Base-by-base conservation (phyloP, 2,888 invertebrate species). In the Platerodrilus igneus region DNA sequence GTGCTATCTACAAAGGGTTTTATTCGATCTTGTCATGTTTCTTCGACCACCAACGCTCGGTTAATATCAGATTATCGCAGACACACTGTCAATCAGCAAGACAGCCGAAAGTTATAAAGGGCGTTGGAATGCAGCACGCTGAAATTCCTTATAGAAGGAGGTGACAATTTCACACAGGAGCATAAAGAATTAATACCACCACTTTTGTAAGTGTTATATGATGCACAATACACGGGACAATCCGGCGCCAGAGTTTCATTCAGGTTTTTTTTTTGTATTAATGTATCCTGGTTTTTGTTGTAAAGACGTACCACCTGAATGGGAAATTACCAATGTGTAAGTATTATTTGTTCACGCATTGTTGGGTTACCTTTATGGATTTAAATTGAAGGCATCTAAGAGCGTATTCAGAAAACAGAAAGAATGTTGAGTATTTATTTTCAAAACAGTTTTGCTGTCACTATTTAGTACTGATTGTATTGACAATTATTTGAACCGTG, bases 191-290 rank as follows among this genome's bases (percentile, higher is more conserved):
- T 39, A n/a, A n/a, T n/a, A n/a, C n/a, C n/a, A n/a, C 38, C 41
- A 47, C 51, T 48, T 41, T 35, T 33, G n/a, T n/a, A 48, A 45
- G 48, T 42, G 47, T 46, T 48, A 19, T 27, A 21, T 37, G n/a
- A 40, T 43, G 42, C 46, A 51, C 51, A 51, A 51, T 51, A 33
- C 46, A 38, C 33, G 44, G 51, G 51, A 51, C 51, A 41, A 44
- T 46, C 46, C 50, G 51, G 51, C 51, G 51, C 51, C 51, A 51
- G 28, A 32, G 45, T 41, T 51, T 51, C 49, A 48, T 51, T 50
- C 51, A 51, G 33, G 34, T 44, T 44, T 51, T 47, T 45, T 37
- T 38, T 43, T 38, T 18, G 40, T n/a, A n/a, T n/a, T n/a, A n/a
- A 41, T 32, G 42, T 42, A 45, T 51, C 51, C 51, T 51, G 51